Conservation (phyloP, 2,113 vertebrate genomes). For the Pagrus major region DNA sequence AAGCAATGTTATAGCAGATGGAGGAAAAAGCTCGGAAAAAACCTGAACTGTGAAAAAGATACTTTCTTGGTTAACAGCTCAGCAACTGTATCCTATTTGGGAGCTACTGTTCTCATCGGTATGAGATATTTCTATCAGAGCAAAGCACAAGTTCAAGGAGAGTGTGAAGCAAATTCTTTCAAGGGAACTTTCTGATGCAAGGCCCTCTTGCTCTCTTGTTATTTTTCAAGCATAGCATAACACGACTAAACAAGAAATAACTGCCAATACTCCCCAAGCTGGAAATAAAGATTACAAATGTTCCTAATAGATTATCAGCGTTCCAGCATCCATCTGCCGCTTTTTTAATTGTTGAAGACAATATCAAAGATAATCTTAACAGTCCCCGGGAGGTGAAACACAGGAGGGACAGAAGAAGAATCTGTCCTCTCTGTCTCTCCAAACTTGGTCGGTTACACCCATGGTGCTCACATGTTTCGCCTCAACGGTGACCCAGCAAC, state of each 20-base stretch:
- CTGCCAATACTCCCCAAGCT: constrained; percentile 14
- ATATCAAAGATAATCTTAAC: constrained; percentile 39
- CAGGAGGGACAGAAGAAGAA: constrained; percentile 13
- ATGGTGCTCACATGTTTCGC: constrained; percentile 45
- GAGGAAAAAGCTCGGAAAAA: constrained; percentile 2
- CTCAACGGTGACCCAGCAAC: constrained; percentile 50
- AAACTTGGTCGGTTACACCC: constrained; percentile 45
- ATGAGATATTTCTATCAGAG: constrained; percentile 55
- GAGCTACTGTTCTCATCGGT: constrained; percentile 37
- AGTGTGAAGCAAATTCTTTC: constrained; percentile 47
- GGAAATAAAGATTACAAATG: constrained; percentile 37
- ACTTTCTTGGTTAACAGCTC: constrained; percentile 36
- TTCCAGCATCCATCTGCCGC: constrained; percentile 6
- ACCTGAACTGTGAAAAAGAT: constrained; percentile 27
- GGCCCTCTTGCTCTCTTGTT: constrained; percentile 26
- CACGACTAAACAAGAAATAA: constrained; percentile 40
- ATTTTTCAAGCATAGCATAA: constrained; percentile 33
- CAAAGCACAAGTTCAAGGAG: constrained; percentile 66
- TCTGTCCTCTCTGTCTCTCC: constrained; percentile 28
- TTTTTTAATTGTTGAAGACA: constrained; percentile 19
- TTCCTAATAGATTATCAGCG: background rate
- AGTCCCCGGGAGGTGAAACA: background rate
- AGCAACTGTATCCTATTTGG: constrained; percentile 41
- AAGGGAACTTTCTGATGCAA: constrained; percentile 41
- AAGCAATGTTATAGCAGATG: constrained; percentile 17